Percentiles rank a stretch among this genome's conserved stretches.
These are phyloP conservation scores for Bellardia bayeri DNA, from an alignment of 2,888 invertebrate genomes.

Conservation along the genomic window DNA sequence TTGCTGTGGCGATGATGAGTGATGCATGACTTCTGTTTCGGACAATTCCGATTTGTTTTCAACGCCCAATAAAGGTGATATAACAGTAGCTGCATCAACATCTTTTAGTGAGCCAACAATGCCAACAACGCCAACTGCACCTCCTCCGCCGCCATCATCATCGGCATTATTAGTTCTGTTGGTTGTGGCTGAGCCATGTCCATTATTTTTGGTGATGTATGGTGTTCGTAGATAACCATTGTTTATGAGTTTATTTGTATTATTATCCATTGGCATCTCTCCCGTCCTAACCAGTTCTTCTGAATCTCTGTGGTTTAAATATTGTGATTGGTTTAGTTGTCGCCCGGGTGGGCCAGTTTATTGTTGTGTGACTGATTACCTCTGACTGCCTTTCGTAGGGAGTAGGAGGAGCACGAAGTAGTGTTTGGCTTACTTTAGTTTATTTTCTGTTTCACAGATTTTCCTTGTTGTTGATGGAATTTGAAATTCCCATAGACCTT, in stretches of 20 bases:
- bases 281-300: conserved; percentile 8
- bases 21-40: conserved; percentile 58
- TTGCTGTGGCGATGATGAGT: conserved; percentile 65
- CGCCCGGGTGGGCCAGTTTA: too few relatives aligned
- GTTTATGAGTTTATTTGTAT: conserved; percentile 79
- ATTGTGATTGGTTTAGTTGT: conserved; percentile 25
- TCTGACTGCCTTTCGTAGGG: background rate
- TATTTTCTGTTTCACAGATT: conserved; percentile 43
- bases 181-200: conserved; percentile 49
- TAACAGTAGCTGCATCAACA: conserved; percentile 75
- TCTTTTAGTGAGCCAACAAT: conserved; percentile 50
- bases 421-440: background rate
- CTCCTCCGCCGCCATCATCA: conserved; percentile 61
- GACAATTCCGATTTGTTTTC: conserved; percentile 63
- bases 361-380: conserved; percentile 23
- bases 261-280: conserved; percentile 74
- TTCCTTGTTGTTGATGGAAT: conserved; percentile 28
- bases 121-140: conserved; percentile 1
- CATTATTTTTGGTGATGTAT: conserved; percentile 73
- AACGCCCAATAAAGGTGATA: conserved; percentile 77
- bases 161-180: conserved; percentile 51
- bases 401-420: background rate
- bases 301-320: conserved; percentile 29
- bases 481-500: conserved; percentile 30
- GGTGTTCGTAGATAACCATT: conserved; percentile 83